Conservation (phyloP, 2,797 vertebrate genomes). For the Cygnus olor region DNA sequence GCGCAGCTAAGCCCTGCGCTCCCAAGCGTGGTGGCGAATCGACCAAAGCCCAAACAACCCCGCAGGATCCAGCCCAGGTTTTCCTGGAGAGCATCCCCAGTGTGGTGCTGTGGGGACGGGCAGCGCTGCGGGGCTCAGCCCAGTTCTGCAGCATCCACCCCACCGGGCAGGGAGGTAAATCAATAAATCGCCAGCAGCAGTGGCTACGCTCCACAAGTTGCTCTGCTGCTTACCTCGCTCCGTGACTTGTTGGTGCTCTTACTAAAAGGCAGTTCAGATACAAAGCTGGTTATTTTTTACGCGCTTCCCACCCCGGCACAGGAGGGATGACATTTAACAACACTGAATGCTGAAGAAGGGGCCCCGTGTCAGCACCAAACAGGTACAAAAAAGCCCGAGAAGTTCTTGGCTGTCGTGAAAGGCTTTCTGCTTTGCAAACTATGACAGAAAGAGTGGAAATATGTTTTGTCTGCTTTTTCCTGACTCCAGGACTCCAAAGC, state of each 20-base stretch:
- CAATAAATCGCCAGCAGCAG: background rate
- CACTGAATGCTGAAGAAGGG: background rate
- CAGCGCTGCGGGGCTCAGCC: background rate
- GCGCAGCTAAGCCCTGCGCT: background rate
- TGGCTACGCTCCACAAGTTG: background rate
- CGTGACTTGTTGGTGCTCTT: background rate
- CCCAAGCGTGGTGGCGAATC: background rate
- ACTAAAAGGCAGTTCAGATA: background rate
- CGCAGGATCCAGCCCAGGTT: background rate
- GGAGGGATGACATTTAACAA: conserved; percentile 16
- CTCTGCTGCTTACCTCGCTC: background rate
- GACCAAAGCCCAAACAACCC: background rate
- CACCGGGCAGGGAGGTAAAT: background rate
- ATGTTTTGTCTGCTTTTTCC: conserved; percentile 66
- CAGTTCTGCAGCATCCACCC: background rate
- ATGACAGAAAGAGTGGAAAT: conserved; percentile 54
- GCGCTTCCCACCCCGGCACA: background rate
- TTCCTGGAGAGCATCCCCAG: background rate
- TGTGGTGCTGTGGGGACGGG: rapidly evolving
- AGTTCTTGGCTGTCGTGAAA: conserved; percentile 42
- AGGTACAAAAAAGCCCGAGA: conserved; percentile 56
- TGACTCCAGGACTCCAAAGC: conserved; percentile 50
- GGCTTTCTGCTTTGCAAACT: conserved; percentile 65
- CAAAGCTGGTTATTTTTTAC: background rate
- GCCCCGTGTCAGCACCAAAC: conserved; percentile 25